Evolutionary conservation across 2,888 invertebrate species (phyloP).

Genomic region (Melanchra persicariae): DNA sequence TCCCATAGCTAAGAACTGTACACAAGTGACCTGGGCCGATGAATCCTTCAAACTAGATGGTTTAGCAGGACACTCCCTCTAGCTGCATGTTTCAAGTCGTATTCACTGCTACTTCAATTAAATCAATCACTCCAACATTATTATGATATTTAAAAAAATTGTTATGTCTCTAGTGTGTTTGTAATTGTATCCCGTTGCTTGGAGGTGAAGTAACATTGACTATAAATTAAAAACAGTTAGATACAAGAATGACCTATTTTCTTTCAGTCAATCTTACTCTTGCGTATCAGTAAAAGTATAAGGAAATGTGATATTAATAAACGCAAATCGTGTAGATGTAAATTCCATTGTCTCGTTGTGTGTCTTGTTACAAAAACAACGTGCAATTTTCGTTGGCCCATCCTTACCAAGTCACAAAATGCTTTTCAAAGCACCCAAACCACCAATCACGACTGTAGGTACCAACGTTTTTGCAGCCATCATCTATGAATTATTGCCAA

Average conservation of each 20-base stretch:
- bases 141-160: too few relatives aligned
- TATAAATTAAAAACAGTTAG: too few relatives aligned
- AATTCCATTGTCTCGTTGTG: not conserved
- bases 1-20: too few relatives aligned
- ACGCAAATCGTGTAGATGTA: not conserved
- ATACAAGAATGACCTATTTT: not conserved
- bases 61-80: too few relatives aligned
- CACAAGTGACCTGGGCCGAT: too few relatives aligned
- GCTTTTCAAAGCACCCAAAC: constrained; percentile 5
- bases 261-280: not conserved
- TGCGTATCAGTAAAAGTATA: not conserved
- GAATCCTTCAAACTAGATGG: too few relatives aligned
- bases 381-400: not conserved
- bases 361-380: not conserved
- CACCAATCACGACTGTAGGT: constrained; percentile 28
- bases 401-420: not conserved
- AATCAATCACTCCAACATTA: too few relatives aligned
- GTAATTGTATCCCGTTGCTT: too few relatives aligned
- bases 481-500: constrained; percentile 32
- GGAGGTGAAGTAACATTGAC: too few relatives aligned
- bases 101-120: too few relatives aligned
- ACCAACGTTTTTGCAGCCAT: constrained; percentile 35
- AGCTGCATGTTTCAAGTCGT: too few relatives aligned
- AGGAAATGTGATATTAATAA: not conserved
- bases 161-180: too few relatives aligned